These are phyloP conservation scores for Acanthisitta chloris DNA, from an alignment of 2,113 vertebrate genomes.

Conservation along the genomic window DNA sequence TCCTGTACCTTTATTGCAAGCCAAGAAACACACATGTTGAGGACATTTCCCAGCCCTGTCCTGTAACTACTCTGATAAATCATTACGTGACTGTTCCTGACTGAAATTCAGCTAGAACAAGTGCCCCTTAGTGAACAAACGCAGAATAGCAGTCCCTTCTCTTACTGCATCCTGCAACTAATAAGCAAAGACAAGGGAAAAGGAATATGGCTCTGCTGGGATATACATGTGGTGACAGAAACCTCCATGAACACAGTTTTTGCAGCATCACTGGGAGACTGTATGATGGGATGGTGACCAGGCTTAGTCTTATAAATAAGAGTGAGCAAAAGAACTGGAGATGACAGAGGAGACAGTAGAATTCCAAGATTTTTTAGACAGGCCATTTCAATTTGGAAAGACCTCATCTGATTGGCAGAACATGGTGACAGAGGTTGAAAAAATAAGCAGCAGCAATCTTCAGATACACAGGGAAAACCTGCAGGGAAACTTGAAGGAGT, in stretches of 20 bases:
- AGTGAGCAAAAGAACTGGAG: not conserved
- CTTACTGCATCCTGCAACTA: not conserved
- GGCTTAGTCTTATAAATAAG: not conserved
- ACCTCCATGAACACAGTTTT: not conserved
- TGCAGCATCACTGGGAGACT: not conserved
- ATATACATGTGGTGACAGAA: not conserved
- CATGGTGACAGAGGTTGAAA: not conserved
- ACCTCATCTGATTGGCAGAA: not conserved
- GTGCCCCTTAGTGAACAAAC: slow-evolving; percentile 58
- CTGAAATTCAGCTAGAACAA: not conserved
- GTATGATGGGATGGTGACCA: not conserved
- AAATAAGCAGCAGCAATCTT: not conserved
- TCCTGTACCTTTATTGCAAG: not conserved
- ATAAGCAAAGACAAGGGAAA: not conserved
- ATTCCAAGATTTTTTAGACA: not conserved
- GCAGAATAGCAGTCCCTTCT: slow-evolving; percentile 31
- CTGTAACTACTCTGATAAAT: not conserved
- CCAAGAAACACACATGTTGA: not conserved
- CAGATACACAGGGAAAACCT: not conserved
- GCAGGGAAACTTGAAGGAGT: not conserved
- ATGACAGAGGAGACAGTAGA: not conserved
- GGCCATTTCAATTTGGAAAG: not conserved
- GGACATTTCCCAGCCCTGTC: not conserved
- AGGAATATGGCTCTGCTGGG: not conserved
- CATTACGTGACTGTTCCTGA: not conserved